Evolutionary conservation across 2,888 invertebrate genomes (phyloP).

Genomic region (Galerucella calmariensis): DNA sequence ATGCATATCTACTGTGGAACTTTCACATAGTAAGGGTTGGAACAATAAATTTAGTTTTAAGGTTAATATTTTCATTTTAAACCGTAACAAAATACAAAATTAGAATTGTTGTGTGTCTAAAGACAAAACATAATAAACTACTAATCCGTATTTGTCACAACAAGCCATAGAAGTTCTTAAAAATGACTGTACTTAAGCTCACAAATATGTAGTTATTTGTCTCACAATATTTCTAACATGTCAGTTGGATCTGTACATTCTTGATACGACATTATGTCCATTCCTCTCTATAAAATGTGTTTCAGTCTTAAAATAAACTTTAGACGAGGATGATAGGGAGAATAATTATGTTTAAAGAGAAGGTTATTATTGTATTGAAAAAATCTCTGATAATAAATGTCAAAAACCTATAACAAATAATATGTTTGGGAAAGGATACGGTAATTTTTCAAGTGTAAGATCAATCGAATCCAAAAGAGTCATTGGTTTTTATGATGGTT

Average conservation of each 20-base stretch:
- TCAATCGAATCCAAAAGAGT: slow-evolving; percentile 39
- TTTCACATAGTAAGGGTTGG: no score
- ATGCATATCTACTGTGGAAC: no score
- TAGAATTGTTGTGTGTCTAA: not conserved
- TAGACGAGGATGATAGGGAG: not conserved
- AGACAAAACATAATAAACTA: slow-evolving; percentile 8
- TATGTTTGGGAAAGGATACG: not conserved
- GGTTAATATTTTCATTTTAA: no score
- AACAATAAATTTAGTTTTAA: no score
- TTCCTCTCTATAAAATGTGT: not conserved
- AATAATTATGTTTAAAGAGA: not conserved
- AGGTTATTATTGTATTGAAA: not conserved
- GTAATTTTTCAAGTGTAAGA: slow-evolving; percentile 37
- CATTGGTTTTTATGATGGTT: slow-evolving; percentile 45
- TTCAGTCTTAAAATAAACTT: not conserved
- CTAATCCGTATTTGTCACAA: slow-evolving; percentile 11
- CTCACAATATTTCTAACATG: not conserved
- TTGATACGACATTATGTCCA: slow-evolving; percentile 5
- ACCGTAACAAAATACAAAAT: not conserved
- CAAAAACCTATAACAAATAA: not conserved
- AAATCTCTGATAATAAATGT: not conserved
- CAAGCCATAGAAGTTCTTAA: slow-evolving; percentile 5
- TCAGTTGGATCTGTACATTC: slow-evolving; percentile 8
- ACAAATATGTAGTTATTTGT: slow-evolving; percentile 14
- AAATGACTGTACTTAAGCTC: slow-evolving; percentile 3